phyloP scores from a whole-genome alignment of 2,797 vertebrate species.

The Helarctos malayanus region DNA sequence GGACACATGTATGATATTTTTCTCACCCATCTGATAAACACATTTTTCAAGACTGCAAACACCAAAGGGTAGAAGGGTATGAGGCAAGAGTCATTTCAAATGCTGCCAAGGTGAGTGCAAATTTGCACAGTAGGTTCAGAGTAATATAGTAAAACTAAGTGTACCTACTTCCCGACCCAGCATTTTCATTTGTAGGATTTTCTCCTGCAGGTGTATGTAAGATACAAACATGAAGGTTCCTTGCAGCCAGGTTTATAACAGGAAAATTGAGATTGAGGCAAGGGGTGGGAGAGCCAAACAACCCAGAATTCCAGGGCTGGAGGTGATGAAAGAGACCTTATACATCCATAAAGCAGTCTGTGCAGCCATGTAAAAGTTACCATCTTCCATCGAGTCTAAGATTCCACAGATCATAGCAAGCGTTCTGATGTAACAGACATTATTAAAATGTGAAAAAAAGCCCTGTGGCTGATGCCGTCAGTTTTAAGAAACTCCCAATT shows the following conservation, averaged over 20 bases:
- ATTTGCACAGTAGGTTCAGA: background rate
- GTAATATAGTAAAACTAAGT: background rate
- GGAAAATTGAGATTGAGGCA: background rate
- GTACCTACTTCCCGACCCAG: background rate
- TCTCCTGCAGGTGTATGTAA: background rate
- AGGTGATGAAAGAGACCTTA: background rate
- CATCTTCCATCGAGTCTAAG: background rate
- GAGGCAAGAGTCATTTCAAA: background rate
- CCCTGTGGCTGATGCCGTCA: background rate
- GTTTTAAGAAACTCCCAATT: background rate
- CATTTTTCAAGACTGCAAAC: background rate
- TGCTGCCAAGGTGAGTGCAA: background rate
- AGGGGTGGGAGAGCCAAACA: background rate
- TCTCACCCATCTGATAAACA: background rate
- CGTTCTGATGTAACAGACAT: background rate
- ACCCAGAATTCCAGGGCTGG: accelerated
- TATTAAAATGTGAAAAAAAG: background rate
- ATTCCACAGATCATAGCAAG: background rate
- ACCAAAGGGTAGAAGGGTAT: background rate
- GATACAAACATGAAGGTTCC: background rate
- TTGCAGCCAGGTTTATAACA: accelerated
- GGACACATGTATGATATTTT: background rate
- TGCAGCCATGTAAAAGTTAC: background rate
- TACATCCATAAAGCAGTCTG: background rate
- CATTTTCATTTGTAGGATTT: background rate